These are phyloP conservation scores for Planococcus citri DNA, from an alignment of 1,140 invertebrate species.

Conservation along the genomic window DNA sequence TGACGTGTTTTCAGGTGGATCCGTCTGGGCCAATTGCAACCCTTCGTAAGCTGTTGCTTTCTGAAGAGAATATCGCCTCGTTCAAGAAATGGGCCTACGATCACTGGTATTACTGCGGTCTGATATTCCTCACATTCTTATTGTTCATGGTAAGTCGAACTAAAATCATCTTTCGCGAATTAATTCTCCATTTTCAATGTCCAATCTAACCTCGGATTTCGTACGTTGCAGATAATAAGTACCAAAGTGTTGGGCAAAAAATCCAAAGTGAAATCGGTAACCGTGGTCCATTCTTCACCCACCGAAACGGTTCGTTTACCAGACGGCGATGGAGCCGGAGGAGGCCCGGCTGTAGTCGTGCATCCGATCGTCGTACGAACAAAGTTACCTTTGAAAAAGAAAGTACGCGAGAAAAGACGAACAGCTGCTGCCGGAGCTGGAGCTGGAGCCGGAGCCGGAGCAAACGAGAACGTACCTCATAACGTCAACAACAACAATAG, in stretches of 20 bases:
- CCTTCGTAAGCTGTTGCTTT: conserved; percentile 68
- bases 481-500: conserved; percentile 25
- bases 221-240: conserved; percentile 51
- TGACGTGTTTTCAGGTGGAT: conserved; percentile 57
- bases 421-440: conserved; percentile 9
- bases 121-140: conserved; percentile 59
- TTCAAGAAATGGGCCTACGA: conserved; percentile 69
- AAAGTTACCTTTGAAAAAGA: conserved; percentile 60
- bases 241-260: conserved; percentile 62
- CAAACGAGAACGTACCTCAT: conserved; percentile 22
- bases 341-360: conserved; percentile 50
- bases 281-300: conserved; percentile 72
- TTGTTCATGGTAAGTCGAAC: conserved; percentile 61
- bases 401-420: conserved; percentile 42
- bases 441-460: too few species aligned
- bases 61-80: conserved; percentile 75
- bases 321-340: conserved; percentile 49
- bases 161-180: too few species aligned
- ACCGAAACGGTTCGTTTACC: conserved; percentile 69
- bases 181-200: background rate
- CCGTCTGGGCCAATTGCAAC: conserved; percentile 89
- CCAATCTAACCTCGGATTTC: background rate
- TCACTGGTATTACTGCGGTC: conserved; percentile 71
- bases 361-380: conserved; percentile 55
- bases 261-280: conserved; percentile 64